phyloP scores from a whole-genome alignment of 2,888 invertebrate species.

The Brachypalpus laphriformis region DNA sequence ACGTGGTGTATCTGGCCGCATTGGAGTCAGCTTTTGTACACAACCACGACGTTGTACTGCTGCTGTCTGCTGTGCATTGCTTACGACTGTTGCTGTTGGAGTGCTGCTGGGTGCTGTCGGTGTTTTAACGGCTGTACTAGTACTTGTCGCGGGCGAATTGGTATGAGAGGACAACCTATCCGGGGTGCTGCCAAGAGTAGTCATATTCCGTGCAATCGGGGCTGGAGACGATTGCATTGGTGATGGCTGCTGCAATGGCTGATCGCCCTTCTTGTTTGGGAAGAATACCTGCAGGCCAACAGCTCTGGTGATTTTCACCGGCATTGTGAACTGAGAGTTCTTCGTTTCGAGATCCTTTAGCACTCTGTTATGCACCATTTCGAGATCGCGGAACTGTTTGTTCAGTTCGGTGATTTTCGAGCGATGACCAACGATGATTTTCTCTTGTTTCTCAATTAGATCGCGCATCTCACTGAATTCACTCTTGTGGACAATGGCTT shows the following conservation, averaged over 20 bases:
- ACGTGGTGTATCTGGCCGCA: conserved; percentile 82
- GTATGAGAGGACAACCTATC: conserved; percentile 16
- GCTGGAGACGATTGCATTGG: background rate
- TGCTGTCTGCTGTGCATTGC: background rate
- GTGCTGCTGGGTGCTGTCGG: background rate
- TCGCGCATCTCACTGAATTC: conserved; percentile 88
- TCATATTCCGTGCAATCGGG: conserved; percentile 62
- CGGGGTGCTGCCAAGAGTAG: conserved; percentile 30
- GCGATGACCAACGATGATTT: conserved; percentile 86
- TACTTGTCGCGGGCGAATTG: conserved; percentile 36
- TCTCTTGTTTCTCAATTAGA: conserved; percentile 86
- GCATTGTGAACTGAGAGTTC: conserved; percentile 85
- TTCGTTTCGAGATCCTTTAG: conserved; percentile 86
- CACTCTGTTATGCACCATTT: conserved; percentile 89
- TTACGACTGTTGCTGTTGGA: background rate
- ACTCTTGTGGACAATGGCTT: conserved; percentile 88
- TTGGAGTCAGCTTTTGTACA: conserved; percentile 80
- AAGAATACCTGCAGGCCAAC: conserved; percentile 91
- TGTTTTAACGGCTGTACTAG: conserved; percentile 37
- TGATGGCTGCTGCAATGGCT: conserved; percentile 60
- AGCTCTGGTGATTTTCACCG: conserved; percentile 92
- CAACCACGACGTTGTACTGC: conserved; percentile 81
- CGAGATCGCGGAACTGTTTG: conserved; percentile 90
- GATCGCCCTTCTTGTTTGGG: conserved; percentile 77
- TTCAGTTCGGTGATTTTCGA: conserved; percentile 86